A percentile compares a stretch with the other conserved stretches of the same genome.
phyloP scores from a whole-genome alignment of 2,888 invertebrate species.

The Odontothrips loti region DNA sequence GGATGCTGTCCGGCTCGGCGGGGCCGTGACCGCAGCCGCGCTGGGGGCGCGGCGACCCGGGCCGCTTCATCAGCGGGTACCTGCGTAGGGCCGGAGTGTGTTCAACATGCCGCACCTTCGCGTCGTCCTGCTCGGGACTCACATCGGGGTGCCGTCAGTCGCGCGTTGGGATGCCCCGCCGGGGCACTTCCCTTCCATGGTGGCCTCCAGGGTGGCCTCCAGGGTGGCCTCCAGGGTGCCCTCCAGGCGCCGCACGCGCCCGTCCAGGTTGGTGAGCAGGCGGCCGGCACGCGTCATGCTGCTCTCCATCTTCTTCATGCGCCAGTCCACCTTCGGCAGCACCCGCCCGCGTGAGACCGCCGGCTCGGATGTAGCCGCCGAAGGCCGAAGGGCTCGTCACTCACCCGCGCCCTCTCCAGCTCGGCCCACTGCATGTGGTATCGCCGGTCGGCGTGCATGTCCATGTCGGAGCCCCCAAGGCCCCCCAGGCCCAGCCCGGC shows the following conservation, averaged over 20 bases:
- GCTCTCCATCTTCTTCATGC: constrained; percentile 3
- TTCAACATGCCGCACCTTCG: background rate
- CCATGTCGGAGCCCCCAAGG: background rate
- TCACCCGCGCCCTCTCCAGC: background rate
- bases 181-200: too few relatives aligned
- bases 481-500: background rate
- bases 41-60: background rate
- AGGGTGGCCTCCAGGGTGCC: background rate
- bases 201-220: too few relatives aligned
- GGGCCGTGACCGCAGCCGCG: too few relatives aligned
- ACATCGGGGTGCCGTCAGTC: background rate
- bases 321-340: background rate
- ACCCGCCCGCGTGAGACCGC: too few relatives aligned
- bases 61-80: constrained; percentile 12
- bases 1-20: background rate
- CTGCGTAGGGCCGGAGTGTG: background rate
- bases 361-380: too few relatives aligned
- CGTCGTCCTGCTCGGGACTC: background rate
- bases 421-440: constrained; percentile 18
- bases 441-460: background rate
- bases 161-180: background rate
- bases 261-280: constrained; percentile 23
- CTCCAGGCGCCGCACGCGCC: constrained; percentile 1
- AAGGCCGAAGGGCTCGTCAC: too few relatives aligned
- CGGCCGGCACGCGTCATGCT: background rate